A percentile compares a stretch with the other conserved stretches of the same genome.
These are phyloP conservation scores for Poeciliopsis paucimaculata DNA, from an alignment of 2,797 vertebrate genomes.

Conservation along the genomic window DNA sequence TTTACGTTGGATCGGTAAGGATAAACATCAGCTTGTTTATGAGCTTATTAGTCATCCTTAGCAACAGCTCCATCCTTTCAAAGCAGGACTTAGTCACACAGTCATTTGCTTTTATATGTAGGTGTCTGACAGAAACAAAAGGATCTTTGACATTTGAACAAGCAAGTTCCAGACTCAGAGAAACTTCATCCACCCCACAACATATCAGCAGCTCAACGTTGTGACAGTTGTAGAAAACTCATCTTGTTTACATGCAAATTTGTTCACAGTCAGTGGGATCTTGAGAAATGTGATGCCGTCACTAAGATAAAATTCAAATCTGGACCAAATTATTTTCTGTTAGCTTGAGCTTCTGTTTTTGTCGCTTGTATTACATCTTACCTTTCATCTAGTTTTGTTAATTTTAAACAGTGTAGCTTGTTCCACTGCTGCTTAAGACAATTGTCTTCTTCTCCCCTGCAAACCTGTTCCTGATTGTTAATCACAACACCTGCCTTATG, in stretches of 20 bases:
- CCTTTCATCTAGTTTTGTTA: neutral
- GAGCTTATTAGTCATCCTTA: slow-evolving; percentile 53
- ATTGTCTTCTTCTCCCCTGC: neutral
- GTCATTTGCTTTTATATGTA: slow-evolving; percentile 33
- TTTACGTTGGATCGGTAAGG: slow-evolving; percentile 16
- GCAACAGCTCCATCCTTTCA: slow-evolving; percentile 39
- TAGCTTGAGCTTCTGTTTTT: neutral
- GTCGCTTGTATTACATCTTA: neutral
- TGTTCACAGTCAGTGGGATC: neutral
- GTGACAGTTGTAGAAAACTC: slow-evolving; percentile 20
- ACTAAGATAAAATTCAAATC: neutral
- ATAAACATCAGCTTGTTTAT: slow-evolving; percentile 46
- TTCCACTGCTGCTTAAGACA: neutral
- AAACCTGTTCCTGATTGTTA: neutral
- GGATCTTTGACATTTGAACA: slow-evolving; percentile 45
- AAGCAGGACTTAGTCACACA: slow-evolving; percentile 53
- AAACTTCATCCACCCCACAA: neutral
- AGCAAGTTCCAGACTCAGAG: slow-evolving; percentile 11
- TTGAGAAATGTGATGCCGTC: neutral
- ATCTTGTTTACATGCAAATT: neutral
- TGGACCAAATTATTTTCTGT: neutral
- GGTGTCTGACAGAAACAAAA: slow-evolving; percentile 48
- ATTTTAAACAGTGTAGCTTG: neutral
- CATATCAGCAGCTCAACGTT: neutral
- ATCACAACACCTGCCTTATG: neutral